Base-by-base conservation (phyloP, 2,888 invertebrate species). In the Dicycla oo region DNA sequence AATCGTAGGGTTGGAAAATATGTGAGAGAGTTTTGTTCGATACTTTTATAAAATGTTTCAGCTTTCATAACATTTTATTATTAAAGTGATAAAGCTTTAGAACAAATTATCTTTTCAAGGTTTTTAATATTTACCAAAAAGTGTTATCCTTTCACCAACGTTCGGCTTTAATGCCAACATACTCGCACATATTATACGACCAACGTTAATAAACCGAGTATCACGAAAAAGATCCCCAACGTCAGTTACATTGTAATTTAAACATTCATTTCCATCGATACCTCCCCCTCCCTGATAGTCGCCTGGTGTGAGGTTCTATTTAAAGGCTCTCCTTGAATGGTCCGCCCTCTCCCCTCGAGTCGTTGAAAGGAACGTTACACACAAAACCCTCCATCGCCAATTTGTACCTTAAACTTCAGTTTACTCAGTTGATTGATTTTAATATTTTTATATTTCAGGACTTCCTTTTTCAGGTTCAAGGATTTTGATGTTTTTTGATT, bases 271-370 rank as follows among this genome's bases (percentile, higher is more conserved):
- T 77, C 56, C 61, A 86, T 88, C 87, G 85, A 88, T 84, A 82
- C 60, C 15, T 30, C 60, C 70, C 51, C 88, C 75, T 75, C 87
- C 73, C 89, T 90, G 82, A 51, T 8, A 49, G 38, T 23, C 23
- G 20, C 30, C n/a, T 84, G 90, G 91, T 84, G 75, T 91, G 92
- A 88, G 92, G 93, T 91, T 90, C 89, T 92, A 92, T 92, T 91
- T 90, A 69, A 69, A 86, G 85, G 69, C 64, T 77, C 81, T 86
- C 85, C 68, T 86, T 84, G 81, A 86, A 82, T 83, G 78, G 83
- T 60, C 80, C 82, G 30, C 72, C 65, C 64, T 53, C 62, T 45
- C 64, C 63, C 64, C 54, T 60, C 56, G 15, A 54, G 54, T 58
- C 34, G 51, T 11, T 56, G 49, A 58, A 63, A 63, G 57, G 40